Conservation (phyloP, 2,888 invertebrate species). For the Oscheius onirici region DNA sequence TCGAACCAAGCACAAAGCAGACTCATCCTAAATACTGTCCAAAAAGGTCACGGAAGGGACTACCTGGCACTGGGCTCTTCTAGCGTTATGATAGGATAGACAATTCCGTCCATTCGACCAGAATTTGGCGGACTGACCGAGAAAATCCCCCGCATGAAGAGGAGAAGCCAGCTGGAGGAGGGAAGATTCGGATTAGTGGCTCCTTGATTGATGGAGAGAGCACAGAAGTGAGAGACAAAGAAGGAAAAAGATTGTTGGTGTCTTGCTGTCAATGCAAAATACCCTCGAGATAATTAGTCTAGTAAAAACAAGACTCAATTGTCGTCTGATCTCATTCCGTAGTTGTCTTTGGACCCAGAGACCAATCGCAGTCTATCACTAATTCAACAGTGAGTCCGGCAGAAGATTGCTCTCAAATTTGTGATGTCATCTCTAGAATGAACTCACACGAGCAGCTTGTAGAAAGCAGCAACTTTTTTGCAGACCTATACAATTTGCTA, state of each 20-base stretch:
- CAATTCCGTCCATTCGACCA: slow-evolving; percentile 6
- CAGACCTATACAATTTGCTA: no score
- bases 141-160: slow-evolving; percentile 26
- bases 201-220: slow-evolving; percentile 20
- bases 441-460: no score
- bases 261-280: no score
- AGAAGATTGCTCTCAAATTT: not conserved
- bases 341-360: no score
- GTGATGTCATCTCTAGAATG: no score
- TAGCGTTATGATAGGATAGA: slow-evolving; percentile 34
- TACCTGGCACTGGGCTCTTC: slow-evolving; percentile 35
- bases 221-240: not conserved
- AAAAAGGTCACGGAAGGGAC: not conserved
- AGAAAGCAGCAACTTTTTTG: no score
- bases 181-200: slow-evolving; percentile 28
- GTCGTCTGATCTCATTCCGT: no score
- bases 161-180: slow-evolving; percentile 25
- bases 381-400: slow-evolving; percentile 9
- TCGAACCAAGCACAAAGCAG: slow-evolving; percentile 34
- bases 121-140: not conserved
- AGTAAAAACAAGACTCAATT: no score
- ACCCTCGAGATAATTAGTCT: no score
- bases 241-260: no score
- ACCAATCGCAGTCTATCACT: not conserved
- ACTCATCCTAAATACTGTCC: slow-evolving; percentile 9